A percentile compares a stretch with the other conserved stretches of the same genome.
phyloP scores from a whole-genome alignment of 2,888 invertebrate genomes.

The Eupithecia exiguata region DNA sequence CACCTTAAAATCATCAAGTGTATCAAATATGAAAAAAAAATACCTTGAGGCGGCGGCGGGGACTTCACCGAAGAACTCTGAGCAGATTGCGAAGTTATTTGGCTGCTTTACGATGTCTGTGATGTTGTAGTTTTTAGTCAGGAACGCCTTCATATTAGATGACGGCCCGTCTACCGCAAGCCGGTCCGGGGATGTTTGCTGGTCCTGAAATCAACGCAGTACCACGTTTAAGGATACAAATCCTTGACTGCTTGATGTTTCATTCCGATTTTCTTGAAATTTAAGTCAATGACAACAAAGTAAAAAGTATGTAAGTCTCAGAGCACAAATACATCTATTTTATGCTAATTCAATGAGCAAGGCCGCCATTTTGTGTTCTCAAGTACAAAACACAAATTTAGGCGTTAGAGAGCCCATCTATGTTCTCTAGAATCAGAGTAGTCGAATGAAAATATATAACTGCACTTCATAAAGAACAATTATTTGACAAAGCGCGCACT shows the following conservation, averaged over 20 bases:
- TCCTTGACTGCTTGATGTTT: not conserved
- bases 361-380: not conserved
- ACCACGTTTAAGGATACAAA: not conserved
- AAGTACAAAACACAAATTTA: not conserved
- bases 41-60: constrained; percentile 1
- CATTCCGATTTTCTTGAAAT: not conserved
- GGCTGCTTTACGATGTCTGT: constrained; percentile 71
- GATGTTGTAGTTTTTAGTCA: constrained; percentile 91
- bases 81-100: constrained; percentile 71
- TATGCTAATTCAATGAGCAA: no score
- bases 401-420: no score
- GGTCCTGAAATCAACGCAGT: constrained; percentile 79
- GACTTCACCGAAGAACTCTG: constrained; percentile 58
- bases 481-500: no score
- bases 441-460: no score
- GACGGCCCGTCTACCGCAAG: constrained; percentile 97
- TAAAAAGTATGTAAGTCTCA: no score
- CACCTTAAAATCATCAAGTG: no score
- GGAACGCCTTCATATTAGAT: constrained; percentile 92
- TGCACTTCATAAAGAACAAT: no score
- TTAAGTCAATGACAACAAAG: not conserved
- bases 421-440: no score
- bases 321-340: no score
- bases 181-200: constrained; percentile 86
- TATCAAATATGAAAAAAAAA: not conserved